A percentile compares a stretch with the other conserved stretches of the same genome.
Conservation (phyloP, 2,888 invertebrate genomes). For the Dichetophora obliterata region DNA sequence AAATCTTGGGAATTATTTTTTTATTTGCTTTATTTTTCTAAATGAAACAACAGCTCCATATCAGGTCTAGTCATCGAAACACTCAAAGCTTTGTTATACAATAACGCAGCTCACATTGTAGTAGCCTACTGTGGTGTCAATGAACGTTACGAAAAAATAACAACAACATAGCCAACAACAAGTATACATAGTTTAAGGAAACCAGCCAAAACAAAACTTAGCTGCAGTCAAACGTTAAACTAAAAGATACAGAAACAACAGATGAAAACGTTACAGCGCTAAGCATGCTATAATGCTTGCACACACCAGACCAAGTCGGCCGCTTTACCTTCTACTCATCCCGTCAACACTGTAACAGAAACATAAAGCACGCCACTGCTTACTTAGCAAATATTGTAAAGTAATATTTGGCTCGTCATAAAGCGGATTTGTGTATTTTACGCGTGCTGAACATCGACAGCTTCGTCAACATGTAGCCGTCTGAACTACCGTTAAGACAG, state of each 20-base stretch:
- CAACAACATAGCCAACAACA: neutral
- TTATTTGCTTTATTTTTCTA: neutral
- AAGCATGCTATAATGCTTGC: neutral
- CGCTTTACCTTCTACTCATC: neutral
- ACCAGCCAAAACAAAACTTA: neutral
- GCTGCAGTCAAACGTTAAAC: neutral
- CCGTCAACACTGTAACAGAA: neutral
- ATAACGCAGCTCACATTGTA: neutral
- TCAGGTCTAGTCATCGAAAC: neutral
- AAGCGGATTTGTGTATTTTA: slow-evolving; percentile 9
- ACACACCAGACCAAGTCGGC: neutral
- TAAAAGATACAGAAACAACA: neutral
- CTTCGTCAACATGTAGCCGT: neutral
- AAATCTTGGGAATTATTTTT: slow-evolving; percentile 3
- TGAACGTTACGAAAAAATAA: neutral
- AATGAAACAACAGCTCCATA: neutral
- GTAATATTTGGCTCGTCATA: slow-evolving; percentile 16
- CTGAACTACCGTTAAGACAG: neutral
- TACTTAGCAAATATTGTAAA: slow-evolving; percentile 25
- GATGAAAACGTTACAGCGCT: neutral
- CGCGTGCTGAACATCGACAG: neutral
- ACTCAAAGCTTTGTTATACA: neutral
- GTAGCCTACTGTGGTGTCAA: neutral
- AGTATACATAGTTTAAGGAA: neutral
- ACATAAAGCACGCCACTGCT: neutral